phyloP scores from a whole-genome alignment of 30 jellyfish, hydroid and myxozoan genomes.

The Haliclystus octoradiatus region DNA sequence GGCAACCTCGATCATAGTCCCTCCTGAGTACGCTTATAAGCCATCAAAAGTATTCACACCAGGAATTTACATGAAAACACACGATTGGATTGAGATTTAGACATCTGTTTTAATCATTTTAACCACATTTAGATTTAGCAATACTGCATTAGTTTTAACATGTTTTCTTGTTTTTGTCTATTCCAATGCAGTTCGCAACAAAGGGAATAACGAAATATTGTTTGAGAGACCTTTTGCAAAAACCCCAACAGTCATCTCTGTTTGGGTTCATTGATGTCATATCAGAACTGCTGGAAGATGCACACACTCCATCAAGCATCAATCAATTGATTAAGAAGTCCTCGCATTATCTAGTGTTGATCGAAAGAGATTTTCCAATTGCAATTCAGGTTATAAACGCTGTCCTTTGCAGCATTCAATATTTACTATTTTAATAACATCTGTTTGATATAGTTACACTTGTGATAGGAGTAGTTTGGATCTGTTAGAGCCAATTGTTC shows the following conservation, averaged over 20 bases:
- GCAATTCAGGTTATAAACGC: background rate
- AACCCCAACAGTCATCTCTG: background rate
- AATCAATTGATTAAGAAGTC: background rate
- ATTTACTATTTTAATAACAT: no score
- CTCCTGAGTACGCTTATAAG: background rate
- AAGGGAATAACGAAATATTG: background rate
- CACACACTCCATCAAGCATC: background rate
- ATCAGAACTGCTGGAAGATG: background rate
- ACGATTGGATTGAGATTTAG: background rate
- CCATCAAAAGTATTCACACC: background rate
- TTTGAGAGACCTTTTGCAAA: background rate
- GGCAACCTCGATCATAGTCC: background rate
- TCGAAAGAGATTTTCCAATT: background rate
- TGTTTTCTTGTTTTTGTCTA: background rate
- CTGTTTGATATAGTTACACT: no score
- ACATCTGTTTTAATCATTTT: background rate
- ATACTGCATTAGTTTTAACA: background rate
- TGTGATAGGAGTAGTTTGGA: no score
- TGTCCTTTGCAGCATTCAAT: no score
- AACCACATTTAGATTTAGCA: background rate
- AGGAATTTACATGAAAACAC: background rate
- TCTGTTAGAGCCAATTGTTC: no score
- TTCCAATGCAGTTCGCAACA: background rate
- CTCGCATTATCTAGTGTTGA: background rate
- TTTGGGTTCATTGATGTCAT: background rate